These are phyloP conservation scores for Hirtodrosophila trivittata DNA, from an alignment of 2,888 invertebrate genomes.

Conservation along the genomic window DNA sequence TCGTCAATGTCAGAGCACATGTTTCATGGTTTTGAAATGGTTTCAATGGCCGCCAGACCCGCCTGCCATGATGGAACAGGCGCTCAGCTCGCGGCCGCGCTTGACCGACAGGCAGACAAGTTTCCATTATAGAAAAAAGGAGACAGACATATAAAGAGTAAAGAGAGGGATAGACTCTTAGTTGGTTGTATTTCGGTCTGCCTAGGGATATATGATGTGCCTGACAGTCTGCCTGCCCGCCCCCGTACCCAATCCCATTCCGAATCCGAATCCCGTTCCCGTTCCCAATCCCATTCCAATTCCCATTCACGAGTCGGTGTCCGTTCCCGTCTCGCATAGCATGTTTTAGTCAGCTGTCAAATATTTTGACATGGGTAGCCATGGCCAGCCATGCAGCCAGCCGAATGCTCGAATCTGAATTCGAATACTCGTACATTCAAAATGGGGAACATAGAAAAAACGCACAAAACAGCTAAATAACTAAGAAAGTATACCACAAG, in stretches of 20 bases:
- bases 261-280: conserved; percentile 22
- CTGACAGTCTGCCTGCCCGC: conserved; percentile 35
- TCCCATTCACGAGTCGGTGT: conserved; percentile 44
- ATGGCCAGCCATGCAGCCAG: conserved; percentile 56
- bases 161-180: conserved; percentile 31
- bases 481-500: conserved; percentile 25
- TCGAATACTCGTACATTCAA: conserved; percentile 41
- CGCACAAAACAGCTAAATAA: too few species aligned
- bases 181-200: conserved; percentile 38
- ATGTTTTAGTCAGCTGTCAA: conserved; percentile 85
- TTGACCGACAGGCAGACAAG: conserved; percentile 48
- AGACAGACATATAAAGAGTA: conserved; percentile 1
- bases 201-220: conserved; percentile 64
- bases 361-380: conserved; percentile 84
- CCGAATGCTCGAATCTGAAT: conserved; percentile 53
- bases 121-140: conserved; percentile 4
- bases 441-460: conserved; percentile 55
- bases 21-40: conserved; percentile 47
- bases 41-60: conserved; percentile 67
- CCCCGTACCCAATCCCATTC: conserved; percentile 4
- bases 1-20: conserved; percentile 69
- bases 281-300: conserved; percentile 2
- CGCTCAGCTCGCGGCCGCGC: conserved; percentile 44
- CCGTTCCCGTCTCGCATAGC: conserved; percentile 75
- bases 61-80: conserved; percentile 68